Percentiles rank a stretch among this genome's conserved stretches.
phyloP scores from a whole-genome alignment of 1,140 invertebrate genomes.

The Cherax quadricarinatus region DNA sequence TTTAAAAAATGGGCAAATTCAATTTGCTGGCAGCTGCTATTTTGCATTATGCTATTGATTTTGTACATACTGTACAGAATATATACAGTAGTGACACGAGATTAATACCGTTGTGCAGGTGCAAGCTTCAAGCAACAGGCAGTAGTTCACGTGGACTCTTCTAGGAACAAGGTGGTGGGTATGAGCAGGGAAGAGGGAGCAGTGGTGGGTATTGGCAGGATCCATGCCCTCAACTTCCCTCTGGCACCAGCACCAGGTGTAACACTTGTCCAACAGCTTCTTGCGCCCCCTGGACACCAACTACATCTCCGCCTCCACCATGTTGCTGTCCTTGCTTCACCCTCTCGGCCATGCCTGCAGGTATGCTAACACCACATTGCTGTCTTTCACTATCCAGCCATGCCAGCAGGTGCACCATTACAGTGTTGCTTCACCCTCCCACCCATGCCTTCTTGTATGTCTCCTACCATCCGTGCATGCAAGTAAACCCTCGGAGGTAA shows the following conservation, averaged over 20 bases:
- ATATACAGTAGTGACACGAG: too few relatives aligned
- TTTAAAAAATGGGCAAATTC: too few relatives aligned
- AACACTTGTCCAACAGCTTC: slow-evolving; percentile 79
- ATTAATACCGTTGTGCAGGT: neutral
- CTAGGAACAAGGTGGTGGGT: neutral
- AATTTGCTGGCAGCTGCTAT: too few relatives aligned
- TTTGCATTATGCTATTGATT: too few relatives aligned
- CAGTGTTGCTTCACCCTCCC: too few relatives aligned
- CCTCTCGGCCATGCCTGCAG: slow-evolving; percentile 27
- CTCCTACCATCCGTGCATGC: too few relatives aligned
- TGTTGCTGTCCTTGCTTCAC: slow-evolving; percentile 38
- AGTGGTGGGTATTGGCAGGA: slow-evolving; percentile 52
- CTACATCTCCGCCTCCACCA: slow-evolving; percentile 77
- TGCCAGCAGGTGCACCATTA: too few relatives aligned
- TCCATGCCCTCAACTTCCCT: slow-evolving; percentile 79
- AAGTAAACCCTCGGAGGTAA: too few relatives aligned
- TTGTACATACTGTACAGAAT: too few relatives aligned
- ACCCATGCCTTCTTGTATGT: too few relatives aligned
- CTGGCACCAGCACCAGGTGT: slow-evolving; percentile 77
- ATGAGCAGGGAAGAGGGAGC: slow-evolving; percentile 44
- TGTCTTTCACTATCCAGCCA: too few relatives aligned
- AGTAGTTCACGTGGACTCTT: slow-evolving; percentile 12
- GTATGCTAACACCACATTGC: neutral
- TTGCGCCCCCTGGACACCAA: slow-evolving; percentile 80
- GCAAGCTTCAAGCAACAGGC: slow-evolving; percentile 32